Conservation (phyloP, 2,797 vertebrate genomes). For the Betta splendens region DNA sequence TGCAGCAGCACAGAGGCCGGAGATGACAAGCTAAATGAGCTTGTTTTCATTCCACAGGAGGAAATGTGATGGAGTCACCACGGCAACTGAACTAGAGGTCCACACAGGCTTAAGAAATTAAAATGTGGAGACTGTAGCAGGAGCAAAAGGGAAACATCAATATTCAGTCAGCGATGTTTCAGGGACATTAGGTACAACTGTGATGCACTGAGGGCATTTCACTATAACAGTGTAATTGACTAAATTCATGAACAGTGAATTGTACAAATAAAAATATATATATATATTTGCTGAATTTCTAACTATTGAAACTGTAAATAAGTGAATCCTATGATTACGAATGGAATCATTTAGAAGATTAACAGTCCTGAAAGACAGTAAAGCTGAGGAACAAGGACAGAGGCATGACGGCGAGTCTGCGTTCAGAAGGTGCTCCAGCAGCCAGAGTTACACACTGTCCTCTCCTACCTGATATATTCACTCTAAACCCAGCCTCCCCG, state of each 20-base stretch:
- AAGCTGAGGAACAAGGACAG: conserved; percentile 5
- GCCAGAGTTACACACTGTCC: conserved; percentile 1
- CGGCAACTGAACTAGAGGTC: conserved; percentile 49
- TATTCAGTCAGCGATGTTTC: conserved; percentile 10
- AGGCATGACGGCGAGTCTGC: conserved; percentile 14
- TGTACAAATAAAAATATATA: neutral
- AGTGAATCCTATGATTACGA: conserved; percentile 24
- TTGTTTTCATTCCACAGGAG: conserved; percentile 53
- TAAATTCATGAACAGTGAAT: conserved; percentile 1
- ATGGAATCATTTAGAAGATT: conserved; percentile 8
- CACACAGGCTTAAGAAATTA: conserved; percentile 29
- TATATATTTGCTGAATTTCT: conserved; percentile 10
- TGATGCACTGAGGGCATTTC: conserved; percentile 2
- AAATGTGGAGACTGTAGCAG: conserved; percentile 11
- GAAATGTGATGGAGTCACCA: conserved; percentile 57
- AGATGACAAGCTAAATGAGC: conserved; percentile 57
- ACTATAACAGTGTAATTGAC: neutral
- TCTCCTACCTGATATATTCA: conserved; percentile 51
- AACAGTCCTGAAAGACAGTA: conserved; percentile 1
- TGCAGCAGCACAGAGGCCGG: conserved; percentile 22
- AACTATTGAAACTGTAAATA: conserved; percentile 23
- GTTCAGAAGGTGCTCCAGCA: conserved; percentile 14
- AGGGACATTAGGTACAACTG: neutral
- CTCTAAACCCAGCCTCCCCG: conserved; percentile 42
- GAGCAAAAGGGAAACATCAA: conserved; percentile 23